Percentiles rank a stretch among this genome's conserved stretches.
Conservation (phyloP, 2,797 vertebrate genomes). For the Enteromius unitaeniatus region DNA sequence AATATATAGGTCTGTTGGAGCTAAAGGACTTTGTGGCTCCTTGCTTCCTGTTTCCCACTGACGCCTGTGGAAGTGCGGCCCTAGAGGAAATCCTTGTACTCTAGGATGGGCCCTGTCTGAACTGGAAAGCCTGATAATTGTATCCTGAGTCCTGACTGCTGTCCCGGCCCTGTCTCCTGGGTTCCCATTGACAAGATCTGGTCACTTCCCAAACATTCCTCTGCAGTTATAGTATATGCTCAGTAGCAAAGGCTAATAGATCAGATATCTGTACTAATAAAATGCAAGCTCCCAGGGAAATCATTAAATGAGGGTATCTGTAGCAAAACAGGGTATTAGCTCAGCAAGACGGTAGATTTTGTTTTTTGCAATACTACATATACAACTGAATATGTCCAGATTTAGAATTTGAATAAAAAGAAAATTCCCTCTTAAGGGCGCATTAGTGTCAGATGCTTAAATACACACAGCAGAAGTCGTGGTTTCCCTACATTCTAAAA, state of each 20-base stretch:
- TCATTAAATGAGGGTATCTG: background rate
- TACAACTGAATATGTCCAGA: background rate
- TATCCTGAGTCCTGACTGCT: constrained; percentile 51
- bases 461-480: constrained; percentile 27
- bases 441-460: constrained; percentile 17
- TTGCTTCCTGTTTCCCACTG: constrained; percentile 44
- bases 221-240: background rate
- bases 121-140: constrained; percentile 54
- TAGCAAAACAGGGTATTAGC: background rate
- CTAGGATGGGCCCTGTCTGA: constrained; percentile 47
- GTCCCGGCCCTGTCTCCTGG: constrained; percentile 53
- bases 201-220: constrained; percentile 38
- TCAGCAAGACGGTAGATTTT: constrained; percentile 1
- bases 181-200: constrained; percentile 42
- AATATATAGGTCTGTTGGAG: background rate
- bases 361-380: constrained; percentile 5
- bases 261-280: constrained; percentile 11
- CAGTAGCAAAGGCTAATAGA: constrained; percentile 24
- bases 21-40: constrained; percentile 34
- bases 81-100: constrained; percentile 60
- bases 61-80: constrained; percentile 31
- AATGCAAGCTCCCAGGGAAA: constrained; percentile 1
- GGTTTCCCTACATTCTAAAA: constrained; percentile 28
- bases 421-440: background rate
- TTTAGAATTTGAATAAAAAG: constrained; percentile 6